phyloP scores from a whole-genome alignment of 30 jellyfish, hydroid and myxozoan species.

The Haliclystus octoradiatus region DNA sequence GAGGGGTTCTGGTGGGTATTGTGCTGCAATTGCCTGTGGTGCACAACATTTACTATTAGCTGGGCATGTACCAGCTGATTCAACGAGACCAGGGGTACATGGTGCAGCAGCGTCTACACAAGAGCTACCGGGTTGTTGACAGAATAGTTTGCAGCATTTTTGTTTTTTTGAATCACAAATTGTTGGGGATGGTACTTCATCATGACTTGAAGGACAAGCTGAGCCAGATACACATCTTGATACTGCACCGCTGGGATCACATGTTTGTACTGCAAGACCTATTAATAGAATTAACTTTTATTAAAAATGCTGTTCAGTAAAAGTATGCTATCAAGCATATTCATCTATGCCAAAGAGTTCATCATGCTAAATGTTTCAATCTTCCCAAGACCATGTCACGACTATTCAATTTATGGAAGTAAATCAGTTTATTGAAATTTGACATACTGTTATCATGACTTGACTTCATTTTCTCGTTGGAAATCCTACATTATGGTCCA shows the following conservation, averaged over 20 bases:
- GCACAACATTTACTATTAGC: slow-evolving; percentile 64
- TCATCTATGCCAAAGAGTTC: too few relatives aligned
- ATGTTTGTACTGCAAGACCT: slow-evolving; percentile 91
- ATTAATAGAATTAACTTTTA: background rate
- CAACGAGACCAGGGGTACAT: slow-evolving; percentile 51
- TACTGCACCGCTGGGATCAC: slow-evolving; percentile 66
- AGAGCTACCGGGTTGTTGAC: slow-evolving; percentile 59
- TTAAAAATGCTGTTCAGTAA: too few relatives aligned
- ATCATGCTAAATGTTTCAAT: too few relatives aligned
- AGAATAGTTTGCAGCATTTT: slow-evolving; percentile 73
- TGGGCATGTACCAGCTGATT: slow-evolving; percentile 62
- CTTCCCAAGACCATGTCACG: too few relatives aligned
- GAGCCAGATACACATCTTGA: slow-evolving; percentile 74
- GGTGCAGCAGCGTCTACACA: slow-evolving; percentile 43
- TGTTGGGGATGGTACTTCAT: slow-evolving; percentile 47
- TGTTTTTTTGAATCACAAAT: slow-evolving; percentile 46
- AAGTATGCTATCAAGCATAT: too few relatives aligned
- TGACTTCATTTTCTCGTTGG: too few relatives aligned
- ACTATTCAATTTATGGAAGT: too few relatives aligned
- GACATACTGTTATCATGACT: too few relatives aligned
- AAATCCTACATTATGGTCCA: too few relatives aligned
- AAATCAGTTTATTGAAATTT: too few relatives aligned
- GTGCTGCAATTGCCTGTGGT: too few relatives aligned
- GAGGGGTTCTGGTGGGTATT: too few relatives aligned
- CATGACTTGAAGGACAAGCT: slow-evolving; percentile 79